Evolutionary conservation across 2,797 vertebrate species (phyloP).

Genomic region (Halcyon smyrnensis): DNA sequence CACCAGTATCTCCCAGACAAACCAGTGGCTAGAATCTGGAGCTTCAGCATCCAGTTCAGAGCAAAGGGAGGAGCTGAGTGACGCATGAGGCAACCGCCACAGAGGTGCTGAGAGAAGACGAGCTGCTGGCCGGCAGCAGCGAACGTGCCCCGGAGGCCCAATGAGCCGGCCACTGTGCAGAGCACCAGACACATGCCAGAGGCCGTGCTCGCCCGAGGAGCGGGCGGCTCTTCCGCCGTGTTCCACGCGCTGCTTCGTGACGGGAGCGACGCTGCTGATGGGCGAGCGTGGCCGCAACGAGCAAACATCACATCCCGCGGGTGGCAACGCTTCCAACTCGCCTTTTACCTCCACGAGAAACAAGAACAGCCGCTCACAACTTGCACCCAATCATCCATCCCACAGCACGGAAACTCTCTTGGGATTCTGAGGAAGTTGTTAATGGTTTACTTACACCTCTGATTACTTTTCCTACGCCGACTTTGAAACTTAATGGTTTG

Average conservation of each 20-base stretch:
- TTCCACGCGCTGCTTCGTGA: accelerated
- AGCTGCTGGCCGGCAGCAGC: background rate
- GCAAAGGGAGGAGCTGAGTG: background rate
- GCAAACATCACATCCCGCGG: accelerated
- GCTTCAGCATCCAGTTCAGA: background rate
- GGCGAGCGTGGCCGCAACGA: accelerated
- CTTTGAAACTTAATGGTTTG: conserved; percentile 95
- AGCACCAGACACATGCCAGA: accelerated
- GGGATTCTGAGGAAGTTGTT: background rate
- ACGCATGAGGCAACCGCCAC: background rate
- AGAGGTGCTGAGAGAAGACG: background rate
- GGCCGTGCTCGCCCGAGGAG: background rate
- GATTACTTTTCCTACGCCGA: conserved; percentile 92
- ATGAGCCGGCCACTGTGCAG: background rate
- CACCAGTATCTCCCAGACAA: background rate
- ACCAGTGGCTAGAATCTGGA: background rate
- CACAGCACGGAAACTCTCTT: too few relatives aligned
- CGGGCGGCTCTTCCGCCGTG: accelerated
- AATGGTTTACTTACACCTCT: conserved; percentile 86
- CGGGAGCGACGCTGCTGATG: background rate
- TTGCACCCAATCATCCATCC: accelerated
- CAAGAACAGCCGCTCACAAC: background rate
- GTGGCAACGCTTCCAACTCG: accelerated
- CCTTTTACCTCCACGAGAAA: background rate
- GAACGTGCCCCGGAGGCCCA: accelerated